phyloP scores from a whole-genome alignment of 1,140 invertebrate genomes.

The Drusus annulatus region DNA sequence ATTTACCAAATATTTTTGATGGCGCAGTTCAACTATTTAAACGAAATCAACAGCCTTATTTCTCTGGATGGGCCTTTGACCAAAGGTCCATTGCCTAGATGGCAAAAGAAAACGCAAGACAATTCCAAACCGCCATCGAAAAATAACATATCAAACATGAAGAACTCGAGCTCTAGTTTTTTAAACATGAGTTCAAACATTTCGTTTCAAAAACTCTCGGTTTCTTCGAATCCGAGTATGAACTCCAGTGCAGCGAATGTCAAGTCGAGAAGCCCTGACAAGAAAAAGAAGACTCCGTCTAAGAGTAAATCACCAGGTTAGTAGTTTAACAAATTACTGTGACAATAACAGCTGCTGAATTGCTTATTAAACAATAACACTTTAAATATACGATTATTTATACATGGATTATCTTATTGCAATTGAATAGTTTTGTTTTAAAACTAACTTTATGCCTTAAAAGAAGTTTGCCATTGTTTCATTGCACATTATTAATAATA shows the following conservation, averaged over 20 bases:
- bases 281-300: constrained; percentile 77
- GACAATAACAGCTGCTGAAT: too few relatives aligned
- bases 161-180: constrained; percentile 65
- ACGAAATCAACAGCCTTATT: constrained; percentile 83
- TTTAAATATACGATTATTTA: too few relatives aligned
- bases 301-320: constrained; percentile 75
- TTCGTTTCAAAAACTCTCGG: constrained; percentile 72
- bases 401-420: too few relatives aligned
- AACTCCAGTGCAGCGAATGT: constrained; percentile 64
- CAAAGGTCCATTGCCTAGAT: constrained; percentile 83
- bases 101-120: constrained; percentile 79
- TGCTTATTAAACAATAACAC: too few relatives aligned
- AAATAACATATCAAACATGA: constrained; percentile 65
- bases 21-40: constrained; percentile 85
- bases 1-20: constrained; percentile 65
- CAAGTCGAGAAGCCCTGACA: constrained; percentile 68
- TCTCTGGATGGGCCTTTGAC: constrained; percentile 84
- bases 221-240: constrained; percentile 72
- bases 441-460: too few relatives aligned
- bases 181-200: constrained; percentile 70
- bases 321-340: too few relatives aligned
- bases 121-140: constrained; percentile 63
- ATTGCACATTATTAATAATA: too few relatives aligned
- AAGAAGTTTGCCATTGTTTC: too few relatives aligned
- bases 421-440: too few relatives aligned